A percentile compares a stretch with the other conserved stretches of the same genome.
These are phyloP conservation scores for Ciconia maguari DNA, from an alignment of 2,113 vertebrate species.

Conservation along the genomic window DNA sequence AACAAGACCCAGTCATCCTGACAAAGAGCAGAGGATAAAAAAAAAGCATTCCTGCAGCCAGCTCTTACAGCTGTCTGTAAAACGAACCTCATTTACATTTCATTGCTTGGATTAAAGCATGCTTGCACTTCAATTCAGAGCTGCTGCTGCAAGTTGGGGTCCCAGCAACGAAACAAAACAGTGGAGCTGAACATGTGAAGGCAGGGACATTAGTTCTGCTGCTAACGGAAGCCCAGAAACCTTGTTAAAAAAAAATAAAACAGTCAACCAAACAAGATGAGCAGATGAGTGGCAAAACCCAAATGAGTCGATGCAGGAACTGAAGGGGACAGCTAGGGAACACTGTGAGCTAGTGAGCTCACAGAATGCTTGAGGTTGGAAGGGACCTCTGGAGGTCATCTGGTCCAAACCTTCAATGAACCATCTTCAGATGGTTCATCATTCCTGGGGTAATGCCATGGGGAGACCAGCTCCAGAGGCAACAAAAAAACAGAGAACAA, in stretches of 20 bases:
- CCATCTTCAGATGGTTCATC: background rate
- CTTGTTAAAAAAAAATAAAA: background rate
- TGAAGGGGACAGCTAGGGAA: background rate
- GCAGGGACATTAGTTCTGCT: background rate
- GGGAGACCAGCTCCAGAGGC: background rate
- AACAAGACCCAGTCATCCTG: background rate
- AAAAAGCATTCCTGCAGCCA: background rate
- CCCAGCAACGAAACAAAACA: background rate
- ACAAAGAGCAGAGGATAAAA: background rate
- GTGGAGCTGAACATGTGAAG: background rate
- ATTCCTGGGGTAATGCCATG: background rate
- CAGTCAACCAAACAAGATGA: background rate
- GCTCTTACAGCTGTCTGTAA: background rate
- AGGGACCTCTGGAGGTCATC: background rate
- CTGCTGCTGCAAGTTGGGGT: background rate
- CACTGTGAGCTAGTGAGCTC: background rate
- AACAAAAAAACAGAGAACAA: background rate
- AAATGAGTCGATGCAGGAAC: accelerated
- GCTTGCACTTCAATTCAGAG: background rate
- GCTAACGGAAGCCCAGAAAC: background rate
- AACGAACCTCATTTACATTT: background rate
- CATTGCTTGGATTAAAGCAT: background rate
- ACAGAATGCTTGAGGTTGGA: background rate
- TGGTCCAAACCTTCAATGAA: background rate
- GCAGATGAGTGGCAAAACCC: background rate